Base-by-base conservation (phyloP, 2,888 invertebrate species). In the Spodoptera littoralis region DNA sequence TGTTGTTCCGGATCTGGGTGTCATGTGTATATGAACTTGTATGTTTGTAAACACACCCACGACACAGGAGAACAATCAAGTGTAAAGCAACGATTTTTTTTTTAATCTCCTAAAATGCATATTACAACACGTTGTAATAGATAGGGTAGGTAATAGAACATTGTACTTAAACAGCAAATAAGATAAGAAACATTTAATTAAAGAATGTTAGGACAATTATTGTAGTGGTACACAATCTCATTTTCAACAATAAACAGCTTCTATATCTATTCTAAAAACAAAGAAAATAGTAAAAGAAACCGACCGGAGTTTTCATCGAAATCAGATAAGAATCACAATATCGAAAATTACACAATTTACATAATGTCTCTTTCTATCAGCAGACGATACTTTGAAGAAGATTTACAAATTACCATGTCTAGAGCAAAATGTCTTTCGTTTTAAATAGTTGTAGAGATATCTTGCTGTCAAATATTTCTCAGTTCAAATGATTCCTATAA, bases 301-400 rank as follows among this genome's bases (percentile, higher is more conserved):
- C 13, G 11, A 22, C 11, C 49, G 5, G 11, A 49, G 46, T 50
- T 53, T 30, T 45, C 45, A 11, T 22, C 48, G 4, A 12, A 46
- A 57, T 43, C 52, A 36, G 46, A 64, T 52, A 49, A 64, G 43
- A 18, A 71, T n/a, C 36, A 41, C 48, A 41, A 46, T 63, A 46
- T 44, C 52, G 11, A 72, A 55, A 55, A 60, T 56, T 56, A 30
- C 45, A 6, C 18, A 12, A 65, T 69, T 65, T 65, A 41, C 46
- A 65, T 62, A 56, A 61, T 51, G 36, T 4, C 1, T 41, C 30
- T 51, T 41, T 11, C n/a, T 47, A 41, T 54, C 41, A 54, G 47
- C n/a, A n/a, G 62, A 55, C 27, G 24, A 43, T 30, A n/a, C 36
- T 9, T 24, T 22, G 12, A 6, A 36, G 8, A 24, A 27, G 13